Evolutionary conservation across 2,113 vertebrate genomes (phyloP).

Genomic region (Callipepla californica): DNA sequence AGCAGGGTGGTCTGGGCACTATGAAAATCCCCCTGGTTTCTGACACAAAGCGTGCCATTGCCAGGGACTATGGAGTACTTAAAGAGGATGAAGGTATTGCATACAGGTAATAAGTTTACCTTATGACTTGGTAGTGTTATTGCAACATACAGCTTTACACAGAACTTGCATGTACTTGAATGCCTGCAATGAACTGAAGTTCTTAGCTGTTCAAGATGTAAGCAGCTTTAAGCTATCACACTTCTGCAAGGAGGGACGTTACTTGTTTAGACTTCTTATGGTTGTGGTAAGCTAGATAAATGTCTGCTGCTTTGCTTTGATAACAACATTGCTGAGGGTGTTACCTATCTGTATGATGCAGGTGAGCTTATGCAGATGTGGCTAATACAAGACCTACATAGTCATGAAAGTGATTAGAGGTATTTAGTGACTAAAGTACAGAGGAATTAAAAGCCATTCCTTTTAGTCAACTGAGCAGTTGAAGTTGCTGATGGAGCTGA

Average conservation of each 20-base stretch:
- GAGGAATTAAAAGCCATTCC: background rate
- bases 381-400: background rate
- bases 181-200: background rate
- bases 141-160: background rate
- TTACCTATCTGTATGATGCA: background rate
- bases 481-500: background rate
- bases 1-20: slow-evolving; percentile 92
- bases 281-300: background rate
- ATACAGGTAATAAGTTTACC: slow-evolving; percentile 90
- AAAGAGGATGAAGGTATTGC: slow-evolving; percentile 97
- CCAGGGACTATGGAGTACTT: slow-evolving; percentile 92
- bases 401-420: background rate
- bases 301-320: background rate
- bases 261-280: background rate
- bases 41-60: slow-evolving; percentile 87
- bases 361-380: background rate
- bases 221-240: background rate
- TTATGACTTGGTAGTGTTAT: background rate
- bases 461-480: background rate
- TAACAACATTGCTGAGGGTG: background rate
- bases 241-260: background rate
- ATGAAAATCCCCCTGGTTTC: slow-evolving; percentile 95
- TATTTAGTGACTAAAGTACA: background rate
- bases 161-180: background rate
- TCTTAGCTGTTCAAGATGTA: background rate